A percentile compares a stretch with the other conserved stretches of the same genome.
Conservation (phyloP, 1,140 invertebrate species). For the Drosophila ananassae region DNA sequence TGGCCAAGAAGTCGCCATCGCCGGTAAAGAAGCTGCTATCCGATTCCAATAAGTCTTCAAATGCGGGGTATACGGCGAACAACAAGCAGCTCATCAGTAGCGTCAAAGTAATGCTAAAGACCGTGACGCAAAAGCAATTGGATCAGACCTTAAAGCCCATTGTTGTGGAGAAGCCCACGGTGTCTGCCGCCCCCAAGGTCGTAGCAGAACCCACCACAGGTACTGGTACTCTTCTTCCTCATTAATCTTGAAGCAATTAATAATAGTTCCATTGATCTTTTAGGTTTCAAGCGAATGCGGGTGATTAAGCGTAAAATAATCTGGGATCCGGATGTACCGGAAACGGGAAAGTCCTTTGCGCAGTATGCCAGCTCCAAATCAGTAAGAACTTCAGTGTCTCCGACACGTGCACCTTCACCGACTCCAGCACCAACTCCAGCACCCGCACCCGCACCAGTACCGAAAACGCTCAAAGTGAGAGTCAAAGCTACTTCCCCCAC, state of each 20-base stretch:
- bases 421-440: background rate
- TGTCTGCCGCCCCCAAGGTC: background rate
- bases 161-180: slow-evolving; percentile 2
- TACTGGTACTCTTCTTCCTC: background rate
- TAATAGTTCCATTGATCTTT: background rate
- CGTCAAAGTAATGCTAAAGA: slow-evolving; percentile 48
- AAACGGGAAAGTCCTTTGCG: slow-evolving; percentile 84
- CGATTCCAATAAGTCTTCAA: slow-evolving; percentile 7
- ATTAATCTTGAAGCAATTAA: background rate
- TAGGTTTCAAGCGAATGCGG: slow-evolving; percentile 84
- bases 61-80: background rate
- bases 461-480: slow-evolving; percentile 10
- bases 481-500: background rate
- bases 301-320: slow-evolving; percentile 89
- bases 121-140: slow-evolving; percentile 28
- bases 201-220: slow-evolving; percentile 27
- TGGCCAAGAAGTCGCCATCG: slow-evolving; percentile 11
- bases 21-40: slow-evolving; percentile 21
- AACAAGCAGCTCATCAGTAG: slow-evolving; percentile 11
- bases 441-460: background rate
- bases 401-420: slow-evolving; percentile 1
- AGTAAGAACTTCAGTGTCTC: background rate
- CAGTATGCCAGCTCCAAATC: slow-evolving; percentile 63
- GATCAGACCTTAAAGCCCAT: background rate
- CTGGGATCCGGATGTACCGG: slow-evolving; percentile 88